Base-by-base conservation (phyloP, 2,113 vertebrate genomes). In the Eptesicus fuscus region DNA sequence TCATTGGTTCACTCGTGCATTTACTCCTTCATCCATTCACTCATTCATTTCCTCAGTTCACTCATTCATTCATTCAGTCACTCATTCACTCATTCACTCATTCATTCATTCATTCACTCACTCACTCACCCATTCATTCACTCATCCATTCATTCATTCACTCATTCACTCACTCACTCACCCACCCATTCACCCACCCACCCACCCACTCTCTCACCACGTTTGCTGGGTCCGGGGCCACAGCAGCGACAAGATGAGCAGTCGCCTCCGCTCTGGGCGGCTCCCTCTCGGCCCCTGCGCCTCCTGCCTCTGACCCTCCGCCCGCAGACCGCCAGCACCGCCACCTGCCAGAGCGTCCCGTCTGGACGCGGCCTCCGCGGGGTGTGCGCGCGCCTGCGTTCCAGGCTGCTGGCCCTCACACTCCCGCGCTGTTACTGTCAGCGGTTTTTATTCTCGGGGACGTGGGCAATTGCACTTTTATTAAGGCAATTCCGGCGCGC, bases 91-190 rank as follows among this genome's bases (percentile, higher is more conserved):
- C 49, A 53, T 17, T 7, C 18, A 7, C 1, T 20, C 18, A 53
- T 1, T 1, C 51, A 53, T 1, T 1, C 18, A 53, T 5, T 7
- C 51, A 53, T 18, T 20, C 51, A 53, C 1, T 7, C 51, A 53
- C 17, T 1, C 51, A 53, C 47, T 5, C 51, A 37, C 37, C 37
- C 37, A 37, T 4, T 4, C 51, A 53, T 7, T 20, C 51, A 53
- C 17, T 18, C 17, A 53, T 4, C 37, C 37, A 37, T 37, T 18
- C 17, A 53, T 1, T 6, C 51, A 53, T 1, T 7, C 51, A 53
- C 51, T 0, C 51, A 18, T 5, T 2, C 51, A 51, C 51, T 37
- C 5, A 53, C 17, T 4, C 51, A 53, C 5, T 6, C 51, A 53
- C 1, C 1, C 51, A 53, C 5, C 5, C 51, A 53, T 5, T 1